Conservation (phyloP, 1,140 invertebrate genomes). For the Drosophila serrata region DNA sequence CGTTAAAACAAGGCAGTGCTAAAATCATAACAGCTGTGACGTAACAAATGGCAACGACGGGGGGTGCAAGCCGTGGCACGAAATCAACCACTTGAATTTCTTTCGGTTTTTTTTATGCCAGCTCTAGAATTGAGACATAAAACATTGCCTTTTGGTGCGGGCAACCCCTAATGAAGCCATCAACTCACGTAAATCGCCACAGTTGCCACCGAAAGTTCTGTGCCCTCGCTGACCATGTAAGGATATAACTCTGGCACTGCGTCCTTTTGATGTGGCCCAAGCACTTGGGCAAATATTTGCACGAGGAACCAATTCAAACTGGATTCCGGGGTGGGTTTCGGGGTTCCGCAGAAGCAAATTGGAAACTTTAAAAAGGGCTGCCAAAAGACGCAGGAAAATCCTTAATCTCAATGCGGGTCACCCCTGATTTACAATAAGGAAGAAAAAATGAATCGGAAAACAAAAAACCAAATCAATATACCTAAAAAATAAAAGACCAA, state of each 20-base stretch:
- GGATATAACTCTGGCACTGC: constrained; percentile 44
- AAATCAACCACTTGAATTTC: constrained; percentile 75
- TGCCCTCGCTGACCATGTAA: constrained; percentile 73
- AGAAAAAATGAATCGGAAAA: constrained; percentile 20
- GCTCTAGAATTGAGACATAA: constrained; percentile 77
- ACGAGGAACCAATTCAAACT: constrained; percentile 37
- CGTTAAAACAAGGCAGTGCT: constrained; percentile 51
- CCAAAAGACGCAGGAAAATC: constrained; percentile 59
- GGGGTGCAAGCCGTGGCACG: constrained; percentile 36
- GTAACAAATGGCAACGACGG: constrained; percentile 67
- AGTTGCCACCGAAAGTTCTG: constrained; percentile 59
- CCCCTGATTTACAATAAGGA: constrained; percentile 68
- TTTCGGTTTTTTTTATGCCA: constrained; percentile 61
- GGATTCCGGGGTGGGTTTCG: constrained; percentile 21
- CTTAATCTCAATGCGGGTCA: constrained; percentile 65
- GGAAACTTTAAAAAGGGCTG: constrained; percentile 45
- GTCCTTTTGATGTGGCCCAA: constrained; percentile 71
- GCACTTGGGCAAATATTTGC: constrained; percentile 77
- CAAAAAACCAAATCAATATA: constrained; percentile 28
- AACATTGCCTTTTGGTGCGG: constrained; percentile 45
- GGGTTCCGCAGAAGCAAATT: constrained; percentile 28
- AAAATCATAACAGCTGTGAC: constrained; percentile 80
- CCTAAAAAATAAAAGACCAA: constrained; percentile 63
- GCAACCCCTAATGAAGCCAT: constrained; percentile 77
- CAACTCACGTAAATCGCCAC: constrained; percentile 60